phyloP scores from a whole-genome alignment of 2,888 invertebrate genomes.

The Chalcosyrphus nemorum region DNA sequence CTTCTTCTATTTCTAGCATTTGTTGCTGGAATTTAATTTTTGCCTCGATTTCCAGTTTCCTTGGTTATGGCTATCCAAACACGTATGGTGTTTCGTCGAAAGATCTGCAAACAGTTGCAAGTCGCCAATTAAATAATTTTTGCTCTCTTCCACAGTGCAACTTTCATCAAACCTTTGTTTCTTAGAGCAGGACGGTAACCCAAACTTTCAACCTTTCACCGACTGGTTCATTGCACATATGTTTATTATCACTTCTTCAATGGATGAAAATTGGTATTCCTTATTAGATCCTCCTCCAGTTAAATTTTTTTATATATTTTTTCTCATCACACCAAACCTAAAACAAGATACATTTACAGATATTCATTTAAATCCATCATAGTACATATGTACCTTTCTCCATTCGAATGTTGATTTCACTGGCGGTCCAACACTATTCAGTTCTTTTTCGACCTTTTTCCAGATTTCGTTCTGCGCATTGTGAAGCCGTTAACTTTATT shows the following conservation, averaged over 20 bases:
- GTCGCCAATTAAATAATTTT: neutral
- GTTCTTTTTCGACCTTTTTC: slow-evolving; percentile 8
- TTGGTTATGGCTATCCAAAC: neutral
- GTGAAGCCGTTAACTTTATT: no score
- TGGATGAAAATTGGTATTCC: neutral
- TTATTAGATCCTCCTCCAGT: neutral
- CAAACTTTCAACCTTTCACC: neutral
- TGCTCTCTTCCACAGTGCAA: neutral
- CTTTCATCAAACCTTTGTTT: neutral
- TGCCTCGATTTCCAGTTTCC: neutral
- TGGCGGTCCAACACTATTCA: slow-evolving; percentile 10
- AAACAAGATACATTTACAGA: neutral
- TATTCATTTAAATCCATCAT: neutral
- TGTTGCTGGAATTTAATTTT: neutral
- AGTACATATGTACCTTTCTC: slow-evolving; percentile 2
- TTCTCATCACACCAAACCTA: slow-evolving; percentile 9
- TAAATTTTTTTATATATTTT: neutral
- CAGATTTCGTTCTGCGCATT: slow-evolving; percentile 1
- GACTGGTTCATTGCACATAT: neutral
- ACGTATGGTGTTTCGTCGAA: neutral
- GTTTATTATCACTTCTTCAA: neutral
- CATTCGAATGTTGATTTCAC: slow-evolving; percentile 20
- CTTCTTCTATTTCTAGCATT: slow-evolving; percentile 1
- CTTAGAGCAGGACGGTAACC: neutral
- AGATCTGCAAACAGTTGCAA: neutral